A percentile compares a stretch with the other conserved stretches of the same genome.
phyloP scores from a whole-genome alignment of 2,888 invertebrate genomes.

The Glomeris marginata region DNA sequence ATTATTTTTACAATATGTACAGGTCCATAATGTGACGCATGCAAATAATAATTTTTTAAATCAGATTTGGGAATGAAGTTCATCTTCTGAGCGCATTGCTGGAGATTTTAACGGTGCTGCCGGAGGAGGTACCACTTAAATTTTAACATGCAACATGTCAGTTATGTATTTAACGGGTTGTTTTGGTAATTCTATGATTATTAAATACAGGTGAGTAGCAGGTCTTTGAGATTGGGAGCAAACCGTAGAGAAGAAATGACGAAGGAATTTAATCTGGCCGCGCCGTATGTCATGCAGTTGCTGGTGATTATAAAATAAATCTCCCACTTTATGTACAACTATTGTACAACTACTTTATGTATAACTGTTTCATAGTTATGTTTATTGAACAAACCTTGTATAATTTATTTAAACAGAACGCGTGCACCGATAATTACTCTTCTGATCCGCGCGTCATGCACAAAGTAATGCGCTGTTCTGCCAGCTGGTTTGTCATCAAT shows the following conservation, averaged over 20 bases:
- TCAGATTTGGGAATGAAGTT: slow-evolving; percentile 27
- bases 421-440: slow-evolving; percentile 11
- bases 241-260: slow-evolving; percentile 76
- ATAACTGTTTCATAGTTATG: too few relatives aligned
- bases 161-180: not conserved
- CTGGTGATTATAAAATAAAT: slow-evolving; percentile 42
- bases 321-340: too few relatives aligned
- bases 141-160: not conserved
- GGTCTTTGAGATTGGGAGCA: slow-evolving; percentile 52
- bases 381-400: too few relatives aligned
- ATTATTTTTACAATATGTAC: not conserved
- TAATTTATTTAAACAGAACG: slow-evolving; percentile 4
- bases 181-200: not conserved
- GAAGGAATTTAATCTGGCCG: slow-evolving; percentile 57
- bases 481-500: slow-evolving; percentile 77
- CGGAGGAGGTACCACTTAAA: slow-evolving; percentile 78
- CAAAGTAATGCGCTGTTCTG: slow-evolving; percentile 62
- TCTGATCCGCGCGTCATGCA: slow-evolving; percentile 14
- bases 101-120: slow-evolving; percentile 83
- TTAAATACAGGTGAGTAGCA: slow-evolving; percentile 31
- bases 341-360: too few relatives aligned
- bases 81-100: slow-evolving; percentile 59
- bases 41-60: slow-evolving; percentile 2
- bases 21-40: not conserved
- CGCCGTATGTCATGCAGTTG: slow-evolving; percentile 61